Evolutionary conservation across 2,113 vertebrate species (phyloP).

Genomic region (Nipponia nippon): DNA sequence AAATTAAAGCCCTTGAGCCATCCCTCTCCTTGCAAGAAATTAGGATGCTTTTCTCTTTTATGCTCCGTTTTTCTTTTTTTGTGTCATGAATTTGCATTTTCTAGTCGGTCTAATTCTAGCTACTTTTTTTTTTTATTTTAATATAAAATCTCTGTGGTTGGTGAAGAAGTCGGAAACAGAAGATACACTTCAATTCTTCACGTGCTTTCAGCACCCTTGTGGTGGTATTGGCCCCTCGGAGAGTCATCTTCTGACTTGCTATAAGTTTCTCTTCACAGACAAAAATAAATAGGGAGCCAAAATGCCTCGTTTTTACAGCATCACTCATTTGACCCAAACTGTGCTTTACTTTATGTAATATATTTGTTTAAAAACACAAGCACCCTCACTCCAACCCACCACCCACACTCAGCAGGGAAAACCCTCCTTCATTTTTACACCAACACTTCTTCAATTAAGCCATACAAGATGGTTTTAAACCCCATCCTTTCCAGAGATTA

Average conservation of each 20-base stretch:
- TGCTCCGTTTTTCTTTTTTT: not conserved
- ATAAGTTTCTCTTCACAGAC: not conserved
- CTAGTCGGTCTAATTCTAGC: not conserved
- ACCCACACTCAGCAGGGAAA: not conserved
- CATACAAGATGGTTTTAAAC: not conserved
- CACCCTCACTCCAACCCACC: not conserved
- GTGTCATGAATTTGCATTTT: not conserved
- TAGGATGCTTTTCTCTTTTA: not conserved
- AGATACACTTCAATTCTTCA: not conserved
- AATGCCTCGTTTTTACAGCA: not conserved
- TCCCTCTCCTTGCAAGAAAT: not conserved
- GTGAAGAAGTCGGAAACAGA: not conserved
- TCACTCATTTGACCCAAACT: not conserved
- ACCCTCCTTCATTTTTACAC: not conserved
- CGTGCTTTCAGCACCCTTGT: not conserved
- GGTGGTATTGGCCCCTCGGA: not conserved
- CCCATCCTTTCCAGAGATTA: not conserved
- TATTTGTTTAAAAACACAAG: not conserved
- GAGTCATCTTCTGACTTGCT: not conserved
- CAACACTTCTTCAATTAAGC: not conserved
- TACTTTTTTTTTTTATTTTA: not conserved
- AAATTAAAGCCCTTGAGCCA: not conserved
- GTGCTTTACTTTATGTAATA: not conserved
- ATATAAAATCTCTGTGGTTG: not conserved
- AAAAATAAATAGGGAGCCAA: not conserved